Base-by-base conservation (phyloP, 2,113 vertebrate genomes). In the Macroglossus sobrinus region DNA sequence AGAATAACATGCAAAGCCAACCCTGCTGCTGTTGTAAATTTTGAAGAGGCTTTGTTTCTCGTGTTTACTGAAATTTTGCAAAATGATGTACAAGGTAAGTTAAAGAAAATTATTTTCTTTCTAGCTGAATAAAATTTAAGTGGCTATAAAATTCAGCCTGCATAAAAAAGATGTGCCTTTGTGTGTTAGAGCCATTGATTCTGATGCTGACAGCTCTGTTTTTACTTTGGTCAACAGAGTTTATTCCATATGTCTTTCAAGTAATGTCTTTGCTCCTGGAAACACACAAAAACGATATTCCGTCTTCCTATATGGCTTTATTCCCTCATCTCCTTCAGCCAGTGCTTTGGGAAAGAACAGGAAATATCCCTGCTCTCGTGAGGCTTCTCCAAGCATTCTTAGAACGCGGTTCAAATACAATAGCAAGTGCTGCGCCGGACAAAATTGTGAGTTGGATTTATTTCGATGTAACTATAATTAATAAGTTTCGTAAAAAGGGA, bases 191-290 rank as follows among this genome's bases (percentile, higher is more conserved):
- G 4, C 10, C 63, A 7, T 35, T 50, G 13, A 3, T 43, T 55
- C 28, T 66, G 33, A 66, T 64, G 18, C 55, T 80, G 30, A 93
- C n/a, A 47, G 24, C 57, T 59, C 11, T 15, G n/a, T 0, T 0
- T 86, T 84, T 92, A 68, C 59, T 94, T 92, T 92, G 63, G 12
- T 97, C 68, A 63, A 94, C 98, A 99, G 99, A 99, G 97, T 99
- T 99, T 98, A 99, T 99, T 95, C 99, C 99, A 0, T 99, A 99
- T 0, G 99, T 99, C 97, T 99, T 99, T 98, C 99, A 99, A 99
- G 99, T 99, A 98, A 99, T 99, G 99, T 99, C 99, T 69, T 98
- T 99, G n/a, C 99, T 99, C 68, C 98, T 99, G 74, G 99, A 99
- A 98, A 99, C 99, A 98, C 99, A 99, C 97, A 99, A 99, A 95